A percentile compares a stretch with the other conserved stretches of the same genome.
phyloP scores from a whole-genome alignment of 2,113 vertebrate genomes.

The Coptodon bakossiorum region DNA sequence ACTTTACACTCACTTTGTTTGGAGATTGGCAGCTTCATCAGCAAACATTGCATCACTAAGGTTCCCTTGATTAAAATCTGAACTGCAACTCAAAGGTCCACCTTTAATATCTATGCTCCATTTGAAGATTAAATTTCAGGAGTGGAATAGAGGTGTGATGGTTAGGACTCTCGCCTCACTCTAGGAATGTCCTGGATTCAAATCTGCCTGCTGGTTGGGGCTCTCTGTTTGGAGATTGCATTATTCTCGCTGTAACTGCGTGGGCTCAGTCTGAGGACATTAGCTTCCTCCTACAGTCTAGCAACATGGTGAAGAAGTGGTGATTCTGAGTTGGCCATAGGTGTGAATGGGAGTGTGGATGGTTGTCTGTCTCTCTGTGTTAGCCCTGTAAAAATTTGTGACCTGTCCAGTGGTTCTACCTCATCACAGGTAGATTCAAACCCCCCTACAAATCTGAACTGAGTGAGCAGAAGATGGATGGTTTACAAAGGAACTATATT shows the following conservation, averaged over 20 bases:
- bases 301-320: not conserved
- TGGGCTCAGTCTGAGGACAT: not conserved
- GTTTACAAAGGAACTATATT: not conserved
- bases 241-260: not conserved
- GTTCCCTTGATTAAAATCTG: not conserved
- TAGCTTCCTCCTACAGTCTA: not conserved
- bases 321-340: not conserved
- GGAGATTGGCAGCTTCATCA: not conserved
- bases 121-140: not conserved
- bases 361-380: not conserved
- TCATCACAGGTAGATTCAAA: not conserved
- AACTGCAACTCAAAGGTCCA: not conserved
- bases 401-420: not conserved
- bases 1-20: not conserved
- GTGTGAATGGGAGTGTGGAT: not conserved
- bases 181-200: not conserved
- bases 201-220: not conserved
- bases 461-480: not conserved
- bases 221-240: not conserved
- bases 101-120: not conserved
- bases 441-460: not conserved
- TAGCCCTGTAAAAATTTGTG: not conserved
- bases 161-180: not conserved
- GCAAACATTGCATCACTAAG: not conserved
- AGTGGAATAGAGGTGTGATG: not conserved